Evolutionary conservation across 2,797 vertebrate species (phyloP).

Genomic region (Capromys pilorides): DNA sequence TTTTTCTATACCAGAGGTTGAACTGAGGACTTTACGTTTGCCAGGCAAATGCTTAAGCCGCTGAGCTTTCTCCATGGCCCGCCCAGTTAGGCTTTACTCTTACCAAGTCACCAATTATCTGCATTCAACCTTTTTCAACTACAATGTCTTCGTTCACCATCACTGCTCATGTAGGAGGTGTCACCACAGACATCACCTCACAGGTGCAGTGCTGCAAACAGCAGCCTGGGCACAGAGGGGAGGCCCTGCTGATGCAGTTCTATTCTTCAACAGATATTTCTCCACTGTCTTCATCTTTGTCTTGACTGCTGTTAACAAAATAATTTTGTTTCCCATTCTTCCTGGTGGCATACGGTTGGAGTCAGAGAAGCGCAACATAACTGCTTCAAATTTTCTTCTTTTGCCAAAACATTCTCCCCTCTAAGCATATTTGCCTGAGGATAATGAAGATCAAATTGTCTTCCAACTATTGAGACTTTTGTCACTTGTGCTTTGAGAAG

Average conservation of each 20-base stretch:
- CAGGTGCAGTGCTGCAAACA: neutral
- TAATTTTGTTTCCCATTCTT: slow-evolving; percentile 70
- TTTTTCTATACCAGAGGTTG: too few species aligned
- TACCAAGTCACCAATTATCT: neutral
- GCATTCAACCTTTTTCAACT: neutral
- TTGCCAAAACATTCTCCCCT: slow-evolving; percentile 71
- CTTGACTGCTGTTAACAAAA: slow-evolving; percentile 72
- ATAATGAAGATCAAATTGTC: slow-evolving; percentile 87
- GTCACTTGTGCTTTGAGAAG: slow-evolving; percentile 85
- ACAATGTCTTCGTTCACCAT: neutral
- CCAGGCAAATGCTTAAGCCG: too few species aligned
- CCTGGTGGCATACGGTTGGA: slow-evolving; percentile 83
- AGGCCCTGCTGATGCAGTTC: slow-evolving; percentile 50
- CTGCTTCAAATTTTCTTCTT: slow-evolving; percentile 83
- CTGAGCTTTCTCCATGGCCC: too few species aligned
- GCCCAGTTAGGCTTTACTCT: neutral
- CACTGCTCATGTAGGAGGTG: neutral
- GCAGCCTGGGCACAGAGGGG: neutral
- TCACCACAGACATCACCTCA: neutral
- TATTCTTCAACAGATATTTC: slow-evolving; percentile 75
- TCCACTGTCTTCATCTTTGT: slow-evolving; percentile 77
- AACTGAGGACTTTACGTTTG: too few species aligned
- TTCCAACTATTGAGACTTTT: slow-evolving; percentile 85
- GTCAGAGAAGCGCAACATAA: slow-evolving; percentile 86
- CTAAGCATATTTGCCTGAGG: slow-evolving; percentile 85